Conservation (phyloP, 1,140 invertebrate species). For the Lasaia peninsularis region DNA sequence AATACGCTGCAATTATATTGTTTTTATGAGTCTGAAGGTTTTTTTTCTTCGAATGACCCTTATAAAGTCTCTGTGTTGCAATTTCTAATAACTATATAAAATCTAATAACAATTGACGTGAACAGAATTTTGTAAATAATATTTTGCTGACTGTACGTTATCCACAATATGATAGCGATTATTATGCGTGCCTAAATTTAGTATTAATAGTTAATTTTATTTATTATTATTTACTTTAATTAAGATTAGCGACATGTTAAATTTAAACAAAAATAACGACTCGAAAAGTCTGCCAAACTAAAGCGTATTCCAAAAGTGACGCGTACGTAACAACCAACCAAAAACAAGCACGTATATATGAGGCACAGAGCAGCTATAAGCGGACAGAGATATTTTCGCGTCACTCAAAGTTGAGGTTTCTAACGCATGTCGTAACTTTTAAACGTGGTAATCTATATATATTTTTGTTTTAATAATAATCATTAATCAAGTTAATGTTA, state of each 20-base stretch:
- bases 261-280: too few species aligned
- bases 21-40: too few species aligned
- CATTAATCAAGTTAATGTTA: too few species aligned
- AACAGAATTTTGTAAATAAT: neutral
- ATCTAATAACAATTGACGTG: neutral
- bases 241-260: too few species aligned
- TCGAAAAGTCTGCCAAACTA: too few species aligned
- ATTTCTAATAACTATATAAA: neutral
- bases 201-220: too few species aligned
- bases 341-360: neutral
- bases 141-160: constrained; percentile 1
- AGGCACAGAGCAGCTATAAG: neutral
- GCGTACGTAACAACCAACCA: too few species aligned
- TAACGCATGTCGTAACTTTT: neutral
- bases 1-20: too few species aligned
- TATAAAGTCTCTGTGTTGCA: neutral
- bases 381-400: neutral
- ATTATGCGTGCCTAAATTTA: too few species aligned
- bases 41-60: too few species aligned
- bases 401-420: neutral
- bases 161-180: neutral
- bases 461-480: neutral
- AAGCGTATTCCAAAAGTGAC: too few species aligned
- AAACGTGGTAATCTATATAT: neutral
- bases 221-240: too few species aligned